These are phyloP conservation scores for Pyrocephalus nanus DNA, from an alignment of 2,797 vertebrate species.

Conservation along the genomic window DNA sequence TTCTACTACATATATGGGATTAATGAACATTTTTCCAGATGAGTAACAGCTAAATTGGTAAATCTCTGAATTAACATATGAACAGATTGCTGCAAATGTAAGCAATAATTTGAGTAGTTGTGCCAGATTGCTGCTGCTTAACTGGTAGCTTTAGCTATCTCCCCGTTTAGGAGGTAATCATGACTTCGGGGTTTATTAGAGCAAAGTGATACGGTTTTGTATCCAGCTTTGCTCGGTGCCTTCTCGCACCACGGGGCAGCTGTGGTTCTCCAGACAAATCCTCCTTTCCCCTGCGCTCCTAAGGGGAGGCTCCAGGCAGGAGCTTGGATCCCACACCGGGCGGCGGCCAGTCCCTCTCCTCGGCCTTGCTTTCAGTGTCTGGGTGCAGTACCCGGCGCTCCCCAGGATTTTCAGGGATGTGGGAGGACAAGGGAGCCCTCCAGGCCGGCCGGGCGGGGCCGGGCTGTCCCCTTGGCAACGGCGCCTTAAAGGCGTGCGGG, in stretches of 20 bases:
- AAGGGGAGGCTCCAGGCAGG: background rate
- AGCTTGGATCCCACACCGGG: fast-evolving
- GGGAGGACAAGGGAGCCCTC: no score
- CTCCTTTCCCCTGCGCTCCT: background rate
- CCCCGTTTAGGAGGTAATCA: background rate
- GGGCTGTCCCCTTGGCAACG: background rate
- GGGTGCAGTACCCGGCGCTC: fast-evolving
- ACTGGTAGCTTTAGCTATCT: background rate
- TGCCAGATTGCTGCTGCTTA: conserved; percentile 20
- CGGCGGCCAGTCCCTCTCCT: fast-evolving
- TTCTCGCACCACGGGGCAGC: fast-evolving
- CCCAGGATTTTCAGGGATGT: fast-evolving
- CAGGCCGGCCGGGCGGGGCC: background rate
- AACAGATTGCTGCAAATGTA: conserved; percentile 44
- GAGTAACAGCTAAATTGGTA: conserved; percentile 30
- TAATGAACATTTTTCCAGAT: conserved; percentile 15
- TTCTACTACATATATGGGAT: background rate
- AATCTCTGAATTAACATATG: conserved; percentile 1
- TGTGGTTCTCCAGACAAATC: background rate
- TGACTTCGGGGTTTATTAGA: background rate
- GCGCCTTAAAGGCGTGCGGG: background rate
- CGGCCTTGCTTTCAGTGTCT: fast-evolving
- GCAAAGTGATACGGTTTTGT: background rate
- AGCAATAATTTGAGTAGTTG: conserved; percentile 27
- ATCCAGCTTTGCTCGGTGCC: background rate